These are phyloP conservation scores for Motacilla alba DNA, from an alignment of 2,113 vertebrate species.

Conservation along the genomic window DNA sequence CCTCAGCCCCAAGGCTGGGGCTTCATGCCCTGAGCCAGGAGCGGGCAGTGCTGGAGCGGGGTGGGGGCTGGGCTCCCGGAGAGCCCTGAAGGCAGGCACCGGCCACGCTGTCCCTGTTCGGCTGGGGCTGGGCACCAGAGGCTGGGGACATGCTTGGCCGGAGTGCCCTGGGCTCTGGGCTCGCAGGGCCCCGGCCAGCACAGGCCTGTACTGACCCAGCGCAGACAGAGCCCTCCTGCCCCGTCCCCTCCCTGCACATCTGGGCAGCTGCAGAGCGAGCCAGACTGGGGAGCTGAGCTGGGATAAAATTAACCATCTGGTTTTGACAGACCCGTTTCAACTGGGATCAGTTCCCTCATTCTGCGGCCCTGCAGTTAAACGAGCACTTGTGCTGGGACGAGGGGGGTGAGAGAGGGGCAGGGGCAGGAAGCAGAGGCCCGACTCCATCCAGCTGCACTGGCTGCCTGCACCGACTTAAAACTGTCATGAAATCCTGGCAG, in stretches of 20 bases:
- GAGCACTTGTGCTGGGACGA: not conserved
- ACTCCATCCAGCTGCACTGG: not conserved
- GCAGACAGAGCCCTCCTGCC: not conserved
- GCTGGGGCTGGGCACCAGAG: fast-evolving
- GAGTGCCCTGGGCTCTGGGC: not conserved
- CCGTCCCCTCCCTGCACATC: not conserved
- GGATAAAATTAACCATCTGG: slow-evolving; percentile 47
- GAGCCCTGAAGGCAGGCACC: fast-evolving
- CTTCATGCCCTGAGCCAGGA: not conserved
- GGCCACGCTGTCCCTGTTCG: fast-evolving
- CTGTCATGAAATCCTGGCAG: not conserved
- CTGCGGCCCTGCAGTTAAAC: not conserved
- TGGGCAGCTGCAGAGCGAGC: slow-evolving; percentile 4
- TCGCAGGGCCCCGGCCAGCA: not conserved
- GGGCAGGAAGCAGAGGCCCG: not conserved
- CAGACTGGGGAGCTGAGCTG: not conserved
- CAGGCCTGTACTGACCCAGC: not conserved
- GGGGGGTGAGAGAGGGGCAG: not conserved
- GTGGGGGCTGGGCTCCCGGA: fast-evolving
- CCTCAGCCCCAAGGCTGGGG: not conserved
- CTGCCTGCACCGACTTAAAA: not conserved
- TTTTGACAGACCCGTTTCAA: not conserved
- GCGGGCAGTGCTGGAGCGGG: fast-evolving
- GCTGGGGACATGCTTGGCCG: fast-evolving
- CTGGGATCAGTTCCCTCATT: not conserved